A percentile compares a stretch with the other conserved stretches of the same genome.
Conservation (phyloP, 53 echinoderm and acorn worm genomes). For the Arbacia lixula region DNA sequence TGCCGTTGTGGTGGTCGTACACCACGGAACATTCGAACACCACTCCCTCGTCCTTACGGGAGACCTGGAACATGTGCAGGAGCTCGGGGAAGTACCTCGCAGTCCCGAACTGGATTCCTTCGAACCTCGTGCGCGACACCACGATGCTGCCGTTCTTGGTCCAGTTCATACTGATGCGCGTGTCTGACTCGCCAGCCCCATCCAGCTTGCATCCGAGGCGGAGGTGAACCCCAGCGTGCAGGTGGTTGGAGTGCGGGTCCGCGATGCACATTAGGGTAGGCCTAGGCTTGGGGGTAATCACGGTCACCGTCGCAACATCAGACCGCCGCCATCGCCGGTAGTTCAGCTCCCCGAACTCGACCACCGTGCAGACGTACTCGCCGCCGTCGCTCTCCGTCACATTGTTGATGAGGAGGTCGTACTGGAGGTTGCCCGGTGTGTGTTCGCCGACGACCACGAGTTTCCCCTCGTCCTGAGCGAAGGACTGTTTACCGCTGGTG, state of each 20-base stretch:
- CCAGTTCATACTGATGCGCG: constrained; percentile 48
- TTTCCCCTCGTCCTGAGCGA: constrained; percentile 35
- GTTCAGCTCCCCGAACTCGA: constrained; percentile 80
- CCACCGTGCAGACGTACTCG: constrained; percentile 67
- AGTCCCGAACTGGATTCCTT: constrained; percentile 40
- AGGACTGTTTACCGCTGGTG: constrained; percentile 67
- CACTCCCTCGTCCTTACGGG: neutral
- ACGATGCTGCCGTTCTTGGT: constrained; percentile 27
- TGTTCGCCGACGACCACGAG: constrained; percentile 44
- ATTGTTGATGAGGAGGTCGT: constrained; percentile 66
- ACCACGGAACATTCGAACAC: constrained; percentile 31
- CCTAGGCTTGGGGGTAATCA: constrained; percentile 21
- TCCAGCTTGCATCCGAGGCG: constrained; percentile 42
- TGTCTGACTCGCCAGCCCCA: constrained; percentile 8
- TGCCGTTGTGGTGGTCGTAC: constrained; percentile 42
- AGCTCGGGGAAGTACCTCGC: constrained; percentile 35
- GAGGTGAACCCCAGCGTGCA: constrained; percentile 25
- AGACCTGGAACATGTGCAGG: constrained; percentile 30
- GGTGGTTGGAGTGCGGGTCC: constrained; percentile 13
- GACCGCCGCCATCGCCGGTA: constrained; percentile 66
- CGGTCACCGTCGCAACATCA: constrained; percentile 51
- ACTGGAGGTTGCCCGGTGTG: constrained; percentile 46
- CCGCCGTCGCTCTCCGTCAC: constrained; percentile 63
- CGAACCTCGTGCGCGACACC: constrained; percentile 34
- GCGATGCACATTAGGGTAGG: constrained; percentile 25